Evolutionary conservation across 2,888 invertebrate genomes (phyloP).

Genomic region (Xanthorhoe designata): DNA sequence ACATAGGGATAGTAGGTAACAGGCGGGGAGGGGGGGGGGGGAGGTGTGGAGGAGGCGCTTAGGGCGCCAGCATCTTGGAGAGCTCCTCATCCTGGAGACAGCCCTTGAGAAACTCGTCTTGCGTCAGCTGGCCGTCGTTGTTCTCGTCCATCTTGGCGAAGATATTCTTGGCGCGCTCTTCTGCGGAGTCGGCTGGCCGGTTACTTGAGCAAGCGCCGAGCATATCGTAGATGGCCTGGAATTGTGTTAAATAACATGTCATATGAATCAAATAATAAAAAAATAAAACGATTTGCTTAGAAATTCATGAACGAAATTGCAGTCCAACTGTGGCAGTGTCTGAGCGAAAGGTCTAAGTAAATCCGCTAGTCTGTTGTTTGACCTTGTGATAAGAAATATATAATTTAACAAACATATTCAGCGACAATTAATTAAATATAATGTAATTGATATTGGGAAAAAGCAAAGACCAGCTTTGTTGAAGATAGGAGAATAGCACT

Average conservation of each 20-base stretch:
- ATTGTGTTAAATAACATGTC: constrained; percentile 32
- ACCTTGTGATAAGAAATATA: no score
- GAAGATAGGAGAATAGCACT: constrained; percentile 10
- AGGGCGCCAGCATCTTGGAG: constrained; percentile 97
- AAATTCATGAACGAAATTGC: neutral
- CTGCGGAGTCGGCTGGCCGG: constrained; percentile 97
- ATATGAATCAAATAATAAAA: constrained; percentile 1
- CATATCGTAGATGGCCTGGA: constrained; percentile 99
- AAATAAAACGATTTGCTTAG: constrained; percentile 1
- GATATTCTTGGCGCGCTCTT: constrained; percentile 99
- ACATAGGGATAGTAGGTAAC: constrained; percentile 35
- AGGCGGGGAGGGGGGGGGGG: constrained; percentile 39
- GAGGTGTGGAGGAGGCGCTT: constrained; percentile 68
- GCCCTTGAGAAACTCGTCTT: constrained; percentile 99
- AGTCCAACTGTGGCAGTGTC: neutral
- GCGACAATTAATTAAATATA: neutral
- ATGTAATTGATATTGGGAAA: no score
- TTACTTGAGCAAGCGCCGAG: constrained; percentile 98
- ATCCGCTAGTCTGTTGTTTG: no score
- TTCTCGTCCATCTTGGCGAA: constrained; percentile 99
- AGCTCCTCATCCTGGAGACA: constrained; percentile 98
- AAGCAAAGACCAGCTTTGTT: neutral
- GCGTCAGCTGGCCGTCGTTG: constrained; percentile 98
- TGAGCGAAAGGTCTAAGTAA: neutral
- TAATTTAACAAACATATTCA: neutral